A percentile compares a stretch with the other conserved stretches of the same genome.
phyloP scores from a whole-genome alignment of 1,140 invertebrate species.

The Papilio polyxenes region DNA sequence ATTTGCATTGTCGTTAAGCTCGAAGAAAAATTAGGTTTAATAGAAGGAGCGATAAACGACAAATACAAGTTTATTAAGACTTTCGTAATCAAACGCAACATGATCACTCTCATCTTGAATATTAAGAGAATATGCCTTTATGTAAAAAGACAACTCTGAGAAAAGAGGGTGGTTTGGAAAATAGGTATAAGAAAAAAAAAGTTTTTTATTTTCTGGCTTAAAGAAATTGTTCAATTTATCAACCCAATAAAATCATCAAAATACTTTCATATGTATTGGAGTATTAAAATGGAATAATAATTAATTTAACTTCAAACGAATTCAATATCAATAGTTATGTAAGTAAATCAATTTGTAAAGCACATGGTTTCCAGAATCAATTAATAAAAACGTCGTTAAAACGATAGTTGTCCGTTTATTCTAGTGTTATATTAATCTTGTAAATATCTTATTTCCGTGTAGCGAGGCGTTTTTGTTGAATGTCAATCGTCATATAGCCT shows the following conservation, averaged over 20 bases:
- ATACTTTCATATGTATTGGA: too few relatives aligned
- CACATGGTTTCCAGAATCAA: background rate
- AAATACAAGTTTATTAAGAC: too few relatives aligned
- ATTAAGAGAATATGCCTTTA: too few relatives aligned
- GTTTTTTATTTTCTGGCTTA: background rate
- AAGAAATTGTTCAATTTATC: background rate
- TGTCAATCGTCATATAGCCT: slow-evolving; percentile 77
- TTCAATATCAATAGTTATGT: too few relatives aligned
- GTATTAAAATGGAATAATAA: too few relatives aligned
- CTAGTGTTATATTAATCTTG: slow-evolving; percentile 36
- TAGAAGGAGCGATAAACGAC: too few relatives aligned
- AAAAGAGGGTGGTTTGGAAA: background rate
- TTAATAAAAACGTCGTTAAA: background rate
- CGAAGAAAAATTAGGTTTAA: too few relatives aligned
- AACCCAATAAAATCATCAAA: background rate
- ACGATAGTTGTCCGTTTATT: slow-evolving; percentile 22
- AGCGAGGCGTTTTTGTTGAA: slow-evolving; percentile 69
- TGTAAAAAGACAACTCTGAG: background rate
- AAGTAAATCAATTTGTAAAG: background rate
- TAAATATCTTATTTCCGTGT: slow-evolving; percentile 65
- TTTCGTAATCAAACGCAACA: too few relatives aligned
- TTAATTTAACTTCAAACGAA: too few relatives aligned
- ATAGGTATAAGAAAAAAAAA: background rate
- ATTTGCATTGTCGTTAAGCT: too few relatives aligned
- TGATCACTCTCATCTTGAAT: too few relatives aligned